Base-by-base conservation (phyloP, 2,888 invertebrate genomes). In the Eurytoma adleriae region DNA sequence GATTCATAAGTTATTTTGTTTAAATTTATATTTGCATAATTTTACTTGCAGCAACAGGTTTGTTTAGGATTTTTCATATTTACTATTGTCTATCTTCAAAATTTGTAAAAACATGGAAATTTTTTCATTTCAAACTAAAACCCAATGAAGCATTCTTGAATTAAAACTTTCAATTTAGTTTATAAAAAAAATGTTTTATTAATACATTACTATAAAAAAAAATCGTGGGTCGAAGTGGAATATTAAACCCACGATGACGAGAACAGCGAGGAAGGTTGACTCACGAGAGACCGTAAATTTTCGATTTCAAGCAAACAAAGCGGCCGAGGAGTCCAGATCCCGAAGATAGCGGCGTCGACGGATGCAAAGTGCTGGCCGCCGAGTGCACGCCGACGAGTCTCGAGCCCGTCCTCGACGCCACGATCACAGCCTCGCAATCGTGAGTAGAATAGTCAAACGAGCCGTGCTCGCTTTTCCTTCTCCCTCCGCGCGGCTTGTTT, bases 221-320 rank as follows among this genome's bases (percentile, higher is more conserved):
- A 40, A n/a, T n/a, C n/a, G n/a, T n/a, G n/a, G n/a, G 5, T 40
- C 4, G 5, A 40, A 3, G 0, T 40, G 4, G 5, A 40, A 40
- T 40, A 40, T 30, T 30, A 30, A 30, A 3, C 30, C 30, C 30
- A 30, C 30, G 30, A 30, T 40, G 40, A 40, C 1, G 30, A 61
- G 27, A 61, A n/a, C 12, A 10, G 61, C 71, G 14, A 5, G 14
- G 18, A 50, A 48, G 62, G n/a, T 54, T 62, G 62, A 66, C 54
- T 30, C 27, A 40, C 66, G 40, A 48, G 27, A 52, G 16, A 14
- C 18, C 20, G 68, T 76, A 77, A 59, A 16, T 57, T 64, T 77
- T 66, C 64, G 50, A 54, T 75, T 85, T 86, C 84, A 72, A 86
- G 83, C 86, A 86, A 82, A 76, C 78, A 66, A 89, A 88, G 83